Evolutionary conservation across 2,797 vertebrate species (phyloP), one percentile per base, ranked within the genome.

Genomic region (Gambelia wislizenii): DNA sequence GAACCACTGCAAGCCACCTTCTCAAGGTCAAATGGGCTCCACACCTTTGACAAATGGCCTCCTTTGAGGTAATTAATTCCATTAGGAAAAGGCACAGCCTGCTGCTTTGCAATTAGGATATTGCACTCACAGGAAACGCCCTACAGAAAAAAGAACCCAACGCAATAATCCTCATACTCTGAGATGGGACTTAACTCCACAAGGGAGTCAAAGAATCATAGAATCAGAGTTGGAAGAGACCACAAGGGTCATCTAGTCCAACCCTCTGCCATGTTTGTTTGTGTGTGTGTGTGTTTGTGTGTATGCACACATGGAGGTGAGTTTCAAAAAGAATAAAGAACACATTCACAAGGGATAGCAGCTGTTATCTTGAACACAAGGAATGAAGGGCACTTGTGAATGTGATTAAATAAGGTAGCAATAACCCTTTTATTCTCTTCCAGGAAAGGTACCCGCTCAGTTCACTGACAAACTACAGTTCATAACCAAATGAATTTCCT

Each of bases 61-160:
- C 82, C 91, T 94, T 91, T 79, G 89, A 87, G 87, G 79, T 91
- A 93, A 95, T 94, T 90, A 94, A 94, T 91, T 94, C 92, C 89
- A 91, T 87, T 92, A 42, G 77, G 64, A 69, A 69, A 44, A 49
- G 72, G 72, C 80, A 61, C 25, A 42, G 36, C 6, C 56, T 52
- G 49, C 20, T 70, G 59, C 70, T 22, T 36, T 8, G 64, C 87
- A 83, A 49, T 89, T 44, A 69, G 36, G 59, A 74, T 27, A 77
- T 76, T 82, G 78, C 39, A 86, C 10, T 33, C 67, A 54, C 18
- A 69, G 75, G 56, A 76, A 59, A 64, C 33, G 25, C 49, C 25
- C 49, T 69, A 20, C 42, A 86, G 84, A 77, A 85, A 84, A 74
- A 81, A 80, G 70, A 33, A 72, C 0, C 1, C 69, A 47, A 1